These are phyloP conservation scores for Morpho helenor DNA, from an alignment of 2,888 invertebrate species.

Conservation along the genomic window DNA sequence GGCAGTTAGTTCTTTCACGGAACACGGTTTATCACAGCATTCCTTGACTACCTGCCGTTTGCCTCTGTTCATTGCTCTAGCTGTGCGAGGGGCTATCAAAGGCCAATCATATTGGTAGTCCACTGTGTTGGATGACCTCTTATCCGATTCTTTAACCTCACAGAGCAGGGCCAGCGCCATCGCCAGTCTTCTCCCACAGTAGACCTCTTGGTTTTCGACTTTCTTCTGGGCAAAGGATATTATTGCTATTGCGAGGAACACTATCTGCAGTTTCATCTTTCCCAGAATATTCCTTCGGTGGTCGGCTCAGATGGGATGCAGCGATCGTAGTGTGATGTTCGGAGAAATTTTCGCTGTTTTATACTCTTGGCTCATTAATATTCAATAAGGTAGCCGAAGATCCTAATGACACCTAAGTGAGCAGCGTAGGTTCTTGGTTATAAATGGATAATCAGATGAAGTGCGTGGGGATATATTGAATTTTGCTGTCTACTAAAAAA, in stretches of 20 bases:
- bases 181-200: constrained; percentile 35
- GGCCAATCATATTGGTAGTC: constrained; percentile 2
- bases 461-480: too few species aligned
- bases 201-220: constrained; percentile 9
- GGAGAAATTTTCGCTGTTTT: constrained; percentile 20
- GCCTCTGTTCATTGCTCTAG: constrained; percentile 21
- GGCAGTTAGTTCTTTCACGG: constrained; percentile 29
- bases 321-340: constrained; percentile 3
- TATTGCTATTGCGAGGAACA: neutral
- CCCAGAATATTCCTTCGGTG: too few species aligned
- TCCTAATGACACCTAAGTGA: constrained; percentile 30
- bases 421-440: constrained; percentile 16
- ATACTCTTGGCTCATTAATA: constrained; percentile 32
- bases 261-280: too few species aligned
- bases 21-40: constrained; percentile 34
- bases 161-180: constrained; percentile 30
- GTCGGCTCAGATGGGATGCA: neutral
- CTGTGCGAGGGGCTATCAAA: constrained; percentile 23
- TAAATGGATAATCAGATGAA: constrained; percentile 9
- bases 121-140: constrained; percentile 4
- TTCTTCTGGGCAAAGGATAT: neutral
- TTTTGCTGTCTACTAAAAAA: too few species aligned
- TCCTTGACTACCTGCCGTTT: constrained; percentile 33
- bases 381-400: constrained; percentile 22
- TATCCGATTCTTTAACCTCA: constrained; percentile 7